A percentile compares a stretch with the other conserved stretches of the same genome.
phyloP scores from a whole-genome alignment of 2,113 vertebrate species.

The Megalops atlanticus region DNA sequence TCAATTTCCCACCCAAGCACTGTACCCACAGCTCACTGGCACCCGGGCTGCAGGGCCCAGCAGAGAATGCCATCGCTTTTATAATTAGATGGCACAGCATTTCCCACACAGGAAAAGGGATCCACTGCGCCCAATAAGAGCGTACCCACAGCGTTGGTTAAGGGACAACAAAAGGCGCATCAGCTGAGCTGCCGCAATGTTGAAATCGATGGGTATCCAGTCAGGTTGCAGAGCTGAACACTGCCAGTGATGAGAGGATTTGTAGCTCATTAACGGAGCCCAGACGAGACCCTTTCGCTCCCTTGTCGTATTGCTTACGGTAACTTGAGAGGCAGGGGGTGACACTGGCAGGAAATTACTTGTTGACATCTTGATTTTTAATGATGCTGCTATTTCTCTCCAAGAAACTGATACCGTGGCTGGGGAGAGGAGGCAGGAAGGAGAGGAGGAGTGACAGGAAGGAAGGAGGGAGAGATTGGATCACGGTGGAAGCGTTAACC shows the following conservation, averaged over 20 bases:
- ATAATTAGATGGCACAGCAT: conserved; percentile 9
- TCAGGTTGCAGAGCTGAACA: neutral
- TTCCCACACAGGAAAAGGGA: neutral
- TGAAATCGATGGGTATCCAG: conserved; percentile 18
- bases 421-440: neutral
- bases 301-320: neutral
- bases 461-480: neutral
- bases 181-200: neutral
- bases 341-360: conserved; percentile 55
- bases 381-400: conserved; percentile 44
- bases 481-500: too few relatives aligned
- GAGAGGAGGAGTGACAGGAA: too few relatives aligned
- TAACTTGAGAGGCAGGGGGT: conserved; percentile 22
- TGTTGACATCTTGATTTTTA: conserved; percentile 58
- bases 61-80: neutral
- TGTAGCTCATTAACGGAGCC: conserved; percentile 57
- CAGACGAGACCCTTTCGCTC: conserved; percentile 23
- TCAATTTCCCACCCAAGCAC: neutral
- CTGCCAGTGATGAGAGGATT: conserved; percentile 40
- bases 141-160: neutral
- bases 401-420: conserved; percentile 43
- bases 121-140: neutral
- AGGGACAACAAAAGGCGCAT: conserved; percentile 13
- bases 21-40: neutral
- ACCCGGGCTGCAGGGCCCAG: neutral